phyloP scores from a whole-genome alignment of 2,888 invertebrate species.

The Brenthis ino region DNA sequence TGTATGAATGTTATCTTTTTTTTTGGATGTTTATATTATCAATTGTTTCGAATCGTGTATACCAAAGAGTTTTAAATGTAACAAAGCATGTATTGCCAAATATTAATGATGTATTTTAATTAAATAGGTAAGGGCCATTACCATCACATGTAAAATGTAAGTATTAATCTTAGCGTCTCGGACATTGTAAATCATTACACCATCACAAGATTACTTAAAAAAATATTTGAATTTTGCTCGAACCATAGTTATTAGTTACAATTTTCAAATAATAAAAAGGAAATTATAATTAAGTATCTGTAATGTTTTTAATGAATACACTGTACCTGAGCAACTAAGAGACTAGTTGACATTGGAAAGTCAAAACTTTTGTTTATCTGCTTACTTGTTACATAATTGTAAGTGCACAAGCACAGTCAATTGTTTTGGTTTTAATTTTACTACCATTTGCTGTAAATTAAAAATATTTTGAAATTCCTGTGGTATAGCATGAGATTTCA shows the following conservation, averaged over 20 bases:
- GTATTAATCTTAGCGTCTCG: slow-evolving; percentile 5
- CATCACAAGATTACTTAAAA: background rate
- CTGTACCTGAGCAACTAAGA: background rate
- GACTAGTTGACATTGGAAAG: background rate
- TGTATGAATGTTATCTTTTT: slow-evolving; percentile 49
- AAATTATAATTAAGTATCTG: background rate
- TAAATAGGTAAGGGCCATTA: slow-evolving; percentile 12
- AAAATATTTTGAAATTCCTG: background rate
- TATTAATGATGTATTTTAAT: background rate
- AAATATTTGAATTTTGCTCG: slow-evolving; percentile 1
- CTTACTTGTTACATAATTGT: slow-evolving; percentile 1
- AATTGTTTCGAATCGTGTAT: slow-evolving; percentile 20
- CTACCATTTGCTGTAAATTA: background rate
- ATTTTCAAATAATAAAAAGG: slow-evolving; percentile 1
- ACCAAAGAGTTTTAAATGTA: slow-evolving; percentile 36
- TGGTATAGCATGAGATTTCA: background rate
- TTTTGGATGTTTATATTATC: slow-evolving; percentile 7
- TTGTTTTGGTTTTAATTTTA: background rate
- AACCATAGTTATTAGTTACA: slow-evolving; percentile 2
- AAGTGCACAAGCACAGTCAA: background rate
- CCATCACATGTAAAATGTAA: slow-evolving; percentile 4
- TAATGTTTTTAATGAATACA: background rate
- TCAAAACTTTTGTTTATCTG: background rate
- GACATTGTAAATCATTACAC: background rate
- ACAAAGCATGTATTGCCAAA: slow-evolving; percentile 22